These are phyloP conservation scores for Ammodytes marinus DNA, from an alignment of 2,113 vertebrate genomes.

Conservation along the genomic window DNA sequence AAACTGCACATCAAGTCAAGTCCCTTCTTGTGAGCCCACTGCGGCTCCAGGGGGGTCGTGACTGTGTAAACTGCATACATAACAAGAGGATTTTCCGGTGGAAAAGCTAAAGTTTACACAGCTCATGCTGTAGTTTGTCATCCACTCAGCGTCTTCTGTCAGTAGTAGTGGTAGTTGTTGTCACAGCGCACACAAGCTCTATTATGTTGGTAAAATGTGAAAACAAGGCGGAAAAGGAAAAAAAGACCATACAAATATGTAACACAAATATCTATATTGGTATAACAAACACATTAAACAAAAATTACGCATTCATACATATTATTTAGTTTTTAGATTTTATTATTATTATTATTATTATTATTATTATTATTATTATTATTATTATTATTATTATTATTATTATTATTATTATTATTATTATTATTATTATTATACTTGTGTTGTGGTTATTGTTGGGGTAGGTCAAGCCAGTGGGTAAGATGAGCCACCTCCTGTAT, in stretches of 20 bases:
- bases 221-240: neutral
- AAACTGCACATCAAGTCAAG: slow-evolving; percentile 37
- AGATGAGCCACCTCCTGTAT: no score
- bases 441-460: neutral
- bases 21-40: slow-evolving; percentile 41
- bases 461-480: no score
- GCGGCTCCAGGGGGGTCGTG: slow-evolving; percentile 10
- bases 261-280: neutral
- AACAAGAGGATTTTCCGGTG: slow-evolving; percentile 38
- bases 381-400: neutral
- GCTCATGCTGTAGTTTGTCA: slow-evolving; percentile 25
- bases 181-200: neutral
- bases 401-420: neutral
- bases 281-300: neutral
- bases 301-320: neutral
- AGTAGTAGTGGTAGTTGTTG: neutral
- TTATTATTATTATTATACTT: neutral
- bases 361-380: neutral
- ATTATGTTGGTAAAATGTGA: neutral
- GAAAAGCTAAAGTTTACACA: slow-evolving; percentile 51
- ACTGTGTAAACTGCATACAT: slow-evolving; percentile 42
- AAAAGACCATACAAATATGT: neutral
- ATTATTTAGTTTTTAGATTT: neutral
- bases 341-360: neutral
- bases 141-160: neutral